Evolutionary conservation across 1,140 invertebrate species (phyloP), one percentile per base, ranked within the genome.

Genomic region (Sitobion miscanthi): DNA sequence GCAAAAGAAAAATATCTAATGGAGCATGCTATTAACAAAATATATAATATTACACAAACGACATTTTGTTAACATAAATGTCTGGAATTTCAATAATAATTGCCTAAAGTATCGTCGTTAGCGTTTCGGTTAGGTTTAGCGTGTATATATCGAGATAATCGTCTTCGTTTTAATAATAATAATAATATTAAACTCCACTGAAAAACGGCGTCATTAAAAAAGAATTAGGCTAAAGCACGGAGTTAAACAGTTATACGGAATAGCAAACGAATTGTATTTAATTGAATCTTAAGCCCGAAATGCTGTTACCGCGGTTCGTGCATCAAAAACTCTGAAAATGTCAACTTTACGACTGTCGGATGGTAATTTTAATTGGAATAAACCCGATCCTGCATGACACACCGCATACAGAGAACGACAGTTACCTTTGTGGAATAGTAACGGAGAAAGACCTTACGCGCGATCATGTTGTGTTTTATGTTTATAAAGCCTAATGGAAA

Each of bases 361-460:
- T 69, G 38, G 38, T 62, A 14, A 62, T 90, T 90, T 90, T 90
- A 90, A 90, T 45, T 69, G 35, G 49, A 90, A 90, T 62, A 54
- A 62, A 62, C n/a, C 23, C n/a, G 9, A 85, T 42, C 83, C 21
- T 69, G 30, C 62, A 69, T 69, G 62, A 69, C 30, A n/a, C 30
- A n/a, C 62, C 17, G 62, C 30, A 17, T 30, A 2, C 30, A 14
- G 62, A 69, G 8, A 69, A n/a, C 62, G 25, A 30, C 11, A 69
- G 14, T n/a, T n/a, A 69, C 30, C 30, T 69, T 69, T 69, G 14
- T 69, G 30, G 62, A n/a, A n/a, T 5, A n/a, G 14, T 1, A 69
- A 69, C 11, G 4, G 1, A 7, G 5, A 4, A n/a, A 69, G 30
- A n/a, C 5, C 30, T 3, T n/a, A 17, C 30, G 14, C 14, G 62